A percentile compares a stretch with the other conserved stretches of the same genome.
Conservation (phyloP, 2,797 vertebrate species). For the Mastacembelus armatus region DNA sequence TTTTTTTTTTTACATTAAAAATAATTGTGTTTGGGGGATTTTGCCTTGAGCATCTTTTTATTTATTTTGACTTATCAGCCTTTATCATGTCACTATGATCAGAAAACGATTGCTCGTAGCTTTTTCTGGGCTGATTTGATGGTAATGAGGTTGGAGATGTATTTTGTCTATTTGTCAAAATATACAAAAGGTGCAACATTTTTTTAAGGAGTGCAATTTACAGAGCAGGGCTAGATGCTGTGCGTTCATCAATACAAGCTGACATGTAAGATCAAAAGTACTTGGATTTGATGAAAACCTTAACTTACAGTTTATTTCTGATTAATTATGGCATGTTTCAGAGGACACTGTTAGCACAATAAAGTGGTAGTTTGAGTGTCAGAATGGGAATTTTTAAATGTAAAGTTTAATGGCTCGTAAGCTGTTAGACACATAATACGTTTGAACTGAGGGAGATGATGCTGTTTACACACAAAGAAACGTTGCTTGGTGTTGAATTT, state of each 20-base stretch:
- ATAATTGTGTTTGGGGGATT: constrained; percentile 24
- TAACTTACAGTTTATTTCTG: constrained; percentile 35
- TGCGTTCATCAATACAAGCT: constrained; percentile 27
- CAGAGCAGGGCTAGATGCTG: constrained; percentile 18
- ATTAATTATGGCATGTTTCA: constrained; percentile 31
- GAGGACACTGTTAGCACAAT: constrained; percentile 46
- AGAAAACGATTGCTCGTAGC: constrained; percentile 31
- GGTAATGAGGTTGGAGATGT: constrained; percentile 4
- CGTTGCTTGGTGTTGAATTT: constrained; percentile 14
- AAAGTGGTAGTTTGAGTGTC: constrained; percentile 8
- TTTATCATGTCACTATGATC: constrained; percentile 23
- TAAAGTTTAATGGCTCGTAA: constrained; percentile 20
- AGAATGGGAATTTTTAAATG: constrained; percentile 18
- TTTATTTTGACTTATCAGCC: constrained; percentile 27
- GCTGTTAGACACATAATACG: background rate
- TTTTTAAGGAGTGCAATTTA: constrained; percentile 46
- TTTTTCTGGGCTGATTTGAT: constrained; percentile 23
- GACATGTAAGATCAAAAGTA: constrained; percentile 28
- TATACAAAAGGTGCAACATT: constrained; percentile 38
- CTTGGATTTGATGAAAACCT: constrained; percentile 34
- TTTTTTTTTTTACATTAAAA: too few species aligned
- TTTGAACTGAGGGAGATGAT: background rate
- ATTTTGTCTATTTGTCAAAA: constrained; percentile 42
- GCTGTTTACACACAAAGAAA: constrained; percentile 14
- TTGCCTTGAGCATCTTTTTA: constrained; percentile 24